These are phyloP conservation scores for Proisotoma minuta DNA, from an alignment of 2,888 invertebrate species.

Conservation along the genomic window DNA sequence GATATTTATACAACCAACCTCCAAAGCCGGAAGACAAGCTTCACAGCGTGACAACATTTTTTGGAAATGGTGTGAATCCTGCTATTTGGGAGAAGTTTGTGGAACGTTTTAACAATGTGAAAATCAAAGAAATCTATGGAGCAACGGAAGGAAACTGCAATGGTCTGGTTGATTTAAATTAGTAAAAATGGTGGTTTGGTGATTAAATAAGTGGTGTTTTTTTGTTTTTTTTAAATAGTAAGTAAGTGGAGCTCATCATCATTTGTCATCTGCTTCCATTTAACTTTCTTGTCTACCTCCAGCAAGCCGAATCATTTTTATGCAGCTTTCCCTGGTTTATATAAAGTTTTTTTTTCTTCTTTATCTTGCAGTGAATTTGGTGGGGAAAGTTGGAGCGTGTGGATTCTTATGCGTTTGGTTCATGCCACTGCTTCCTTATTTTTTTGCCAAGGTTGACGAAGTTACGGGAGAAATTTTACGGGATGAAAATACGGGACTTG, in stretches of 20 bases:
- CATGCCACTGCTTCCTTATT: constrained; percentile 84
- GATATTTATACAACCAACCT: constrained; percentile 71
- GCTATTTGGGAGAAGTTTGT: constrained; percentile 91
- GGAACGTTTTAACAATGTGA: constrained; percentile 73
- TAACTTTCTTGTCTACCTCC: too few relatives aligned
- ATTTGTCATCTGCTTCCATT: neutral
- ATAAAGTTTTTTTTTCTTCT: too few relatives aligned
- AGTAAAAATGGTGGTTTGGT: too few relatives aligned
- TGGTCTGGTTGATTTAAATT: constrained; percentile 74
- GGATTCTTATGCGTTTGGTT: constrained; percentile 88
- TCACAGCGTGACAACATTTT: constrained; percentile 64
- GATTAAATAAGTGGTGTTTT: too few relatives aligned
- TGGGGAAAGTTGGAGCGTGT: constrained; percentile 86
- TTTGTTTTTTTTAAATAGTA: too few relatives aligned
- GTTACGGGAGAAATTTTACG: constrained; percentile 83
- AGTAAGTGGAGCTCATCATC: constrained; percentile 17
- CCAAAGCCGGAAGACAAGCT: constrained; percentile 64
- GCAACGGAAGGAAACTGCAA: constrained; percentile 98
- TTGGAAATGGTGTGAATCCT: constrained; percentile 89
- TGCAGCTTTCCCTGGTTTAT: too few relatives aligned
- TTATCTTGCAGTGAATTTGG: constrained; percentile 77
- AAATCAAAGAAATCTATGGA: constrained; percentile 90
- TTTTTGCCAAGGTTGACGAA: constrained; percentile 82
- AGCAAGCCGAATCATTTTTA: too few relatives aligned
- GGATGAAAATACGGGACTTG: constrained; percentile 71